Evolutionary conservation across 2,888 invertebrate species (phyloP), one percentile per base, ranked within the genome.

Genomic region (Oxytorus armatus): DNA sequence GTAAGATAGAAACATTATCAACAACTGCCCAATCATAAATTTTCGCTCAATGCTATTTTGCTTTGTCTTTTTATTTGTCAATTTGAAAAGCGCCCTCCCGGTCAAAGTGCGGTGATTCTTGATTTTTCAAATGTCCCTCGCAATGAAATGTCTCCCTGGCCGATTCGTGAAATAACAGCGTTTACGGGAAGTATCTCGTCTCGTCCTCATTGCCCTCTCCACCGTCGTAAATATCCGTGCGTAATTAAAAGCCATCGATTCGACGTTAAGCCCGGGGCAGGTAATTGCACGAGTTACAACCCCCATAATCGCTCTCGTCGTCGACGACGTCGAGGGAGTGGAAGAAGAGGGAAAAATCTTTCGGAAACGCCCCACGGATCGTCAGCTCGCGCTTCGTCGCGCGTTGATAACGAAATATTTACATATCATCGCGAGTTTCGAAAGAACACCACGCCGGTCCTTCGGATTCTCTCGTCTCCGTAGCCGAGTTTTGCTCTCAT

Each of bases 161-260:
- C n/a, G n/a, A n/a, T n/a, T n/a, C n/a, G 16, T 18, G 18, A 42
- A 42, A 42, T 3, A 10, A n/a, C n/a, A 10, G 42, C 42, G 42
- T n/a, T 42, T 1, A n/a, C 42, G 11, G 42, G 42, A 42, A 42
- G 14, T 42, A 11, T 29, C 36, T 8, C 36, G 36, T 36, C 10
- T 36, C 36, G 10, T 70, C 29, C 70, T 23, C 63, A n/a, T 29
- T 18, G 88, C 87, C 87, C 89, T 88, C 88, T 89, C 86, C 83
- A 25, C n/a, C 70, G 69, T 83, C 86, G 87, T 88, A 89, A 90
- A 90, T 90, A 89, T 87, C 87, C 85, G 83, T 66, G 83, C 84
- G 88, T 89, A 90, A 91, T 91, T 91, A 90, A 90, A 90, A 90
- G 88, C 88, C 89, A 91, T 90, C 90, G 90, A 91, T 90, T 90